Base-by-base conservation (phyloP, 1,140 invertebrate genomes). In the Meloidogyne chitwoodi region DNA sequence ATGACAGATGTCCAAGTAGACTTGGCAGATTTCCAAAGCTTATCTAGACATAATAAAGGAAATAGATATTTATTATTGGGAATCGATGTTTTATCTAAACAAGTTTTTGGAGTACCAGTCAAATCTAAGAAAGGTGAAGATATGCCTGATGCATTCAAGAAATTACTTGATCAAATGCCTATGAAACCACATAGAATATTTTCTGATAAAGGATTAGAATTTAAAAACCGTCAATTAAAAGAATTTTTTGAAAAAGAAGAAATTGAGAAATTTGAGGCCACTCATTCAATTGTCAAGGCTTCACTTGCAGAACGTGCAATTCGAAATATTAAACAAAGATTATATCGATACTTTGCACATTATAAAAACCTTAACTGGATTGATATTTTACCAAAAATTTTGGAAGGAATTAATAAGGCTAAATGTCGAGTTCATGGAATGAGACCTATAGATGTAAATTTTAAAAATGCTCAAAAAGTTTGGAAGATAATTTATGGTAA, bases 341-440 rank as follows among this genome's bases (percentile, higher is more conserved):
- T 80, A 22, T 76, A 76, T 63, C 38, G 77, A 16, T 79, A 74
- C 38, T 80, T 80, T 69, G 82, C 80, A 12, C n/a, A 78, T n/a
- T 12, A 74, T 22, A n/a, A 73, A 11, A 74, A 10, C 12, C 16
- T 31, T 19, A n/a, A 29, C 19, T 80, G 79, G 79, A 44, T 83
- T 31, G 62, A 62, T 24, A 34, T 81, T 26, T 34, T 80, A 19
- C 81, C 76, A 27, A 29, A 77, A 19, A 80, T 80, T 68, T 34
- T 79, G 5, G 56, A 82, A 0, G 81, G 41, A 5, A 69, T 83
- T n/a, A 80, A 80, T 65, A 63, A 66, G 22, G 27, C 62, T 10
- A 22, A 16, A 1, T 14, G 34, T 64, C n/a, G 79, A 24, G 78
- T 56, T 6, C 82, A 72, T 16, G 65, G 76, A 44, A 65, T 79